A percentile compares a stretch with the other conserved stretches of the same genome.
phyloP scores from a whole-genome alignment of 2,113 vertebrate genomes.

The Protobothrops flavoviridis region DNA sequence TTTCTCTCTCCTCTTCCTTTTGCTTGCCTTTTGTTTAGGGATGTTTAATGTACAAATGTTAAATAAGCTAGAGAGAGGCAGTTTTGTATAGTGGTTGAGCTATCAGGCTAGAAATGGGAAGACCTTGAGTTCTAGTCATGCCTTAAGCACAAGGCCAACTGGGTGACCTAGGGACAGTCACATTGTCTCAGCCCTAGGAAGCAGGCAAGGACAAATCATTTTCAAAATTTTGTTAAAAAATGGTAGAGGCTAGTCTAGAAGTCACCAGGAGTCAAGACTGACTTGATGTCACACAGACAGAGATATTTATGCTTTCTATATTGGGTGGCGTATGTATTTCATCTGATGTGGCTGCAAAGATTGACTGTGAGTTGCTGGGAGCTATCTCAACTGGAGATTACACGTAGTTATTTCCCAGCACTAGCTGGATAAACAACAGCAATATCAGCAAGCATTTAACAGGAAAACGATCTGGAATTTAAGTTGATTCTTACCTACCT shows the following conservation, averaged over 20 bases:
- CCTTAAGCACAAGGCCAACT: background rate
- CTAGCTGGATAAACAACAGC: background rate
- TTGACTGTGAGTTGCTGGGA: background rate
- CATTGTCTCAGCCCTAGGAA: background rate
- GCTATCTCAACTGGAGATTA: background rate
- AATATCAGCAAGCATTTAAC: background rate
- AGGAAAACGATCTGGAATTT: background rate
- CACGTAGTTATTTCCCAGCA: background rate
- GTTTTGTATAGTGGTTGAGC: background rate
- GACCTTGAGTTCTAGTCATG: background rate
- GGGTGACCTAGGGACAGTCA: background rate
- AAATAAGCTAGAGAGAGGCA: background rate
- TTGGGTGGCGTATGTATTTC: background rate
- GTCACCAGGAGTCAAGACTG: background rate
- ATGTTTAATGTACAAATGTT: background rate
- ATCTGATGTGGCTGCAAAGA: background rate
- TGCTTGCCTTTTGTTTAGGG: background rate
- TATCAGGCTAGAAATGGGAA: background rate
- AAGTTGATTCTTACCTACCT: background rate
- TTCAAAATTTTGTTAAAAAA: background rate
- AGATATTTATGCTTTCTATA: background rate
- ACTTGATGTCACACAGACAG: background rate
- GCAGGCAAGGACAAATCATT: background rate
- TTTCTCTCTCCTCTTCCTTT: background rate
- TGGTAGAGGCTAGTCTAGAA: background rate